Evolutionary conservation across 2,113 vertebrate species (phyloP).

Genomic region (Cyprinodon tularosa): DNA sequence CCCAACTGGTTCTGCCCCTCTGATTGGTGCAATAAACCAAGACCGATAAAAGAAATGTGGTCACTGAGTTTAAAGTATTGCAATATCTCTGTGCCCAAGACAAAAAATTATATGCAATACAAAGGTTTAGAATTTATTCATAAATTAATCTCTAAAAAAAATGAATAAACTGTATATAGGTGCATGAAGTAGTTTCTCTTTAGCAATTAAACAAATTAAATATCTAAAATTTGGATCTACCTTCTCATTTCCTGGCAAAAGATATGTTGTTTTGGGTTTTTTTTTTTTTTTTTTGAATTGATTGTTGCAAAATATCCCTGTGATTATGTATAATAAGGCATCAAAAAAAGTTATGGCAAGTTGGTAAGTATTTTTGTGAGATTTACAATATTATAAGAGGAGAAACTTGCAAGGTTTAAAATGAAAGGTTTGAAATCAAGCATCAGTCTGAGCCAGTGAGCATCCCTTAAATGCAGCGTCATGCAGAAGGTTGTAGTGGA

Average conservation of each 20-base stretch:
- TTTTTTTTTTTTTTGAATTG: too few relatives aligned
- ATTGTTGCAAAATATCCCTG: too few relatives aligned
- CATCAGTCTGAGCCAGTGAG: neutral
- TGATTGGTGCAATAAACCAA: slow-evolving; percentile 20
- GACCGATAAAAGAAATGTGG: slow-evolving; percentile 15
- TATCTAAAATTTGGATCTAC: too few relatives aligned
- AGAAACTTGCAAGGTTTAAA: neutral
- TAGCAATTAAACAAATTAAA: neutral
- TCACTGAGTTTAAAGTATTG: slow-evolving; percentile 38
- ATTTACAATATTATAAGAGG: neutral
- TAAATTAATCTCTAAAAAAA: neutral
- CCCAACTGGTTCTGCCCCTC: slow-evolving; percentile 29
- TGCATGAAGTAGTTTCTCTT: neutral
- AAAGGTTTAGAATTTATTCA: neutral
- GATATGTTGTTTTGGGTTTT: too few relatives aligned
- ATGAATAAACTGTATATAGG: neutral
- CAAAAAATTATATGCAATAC: neutral
- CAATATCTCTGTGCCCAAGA: slow-evolving; percentile 1
- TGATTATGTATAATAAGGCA: too few relatives aligned
- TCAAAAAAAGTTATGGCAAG: neutral
- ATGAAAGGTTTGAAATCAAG: neutral
- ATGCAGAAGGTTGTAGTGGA: neutral
- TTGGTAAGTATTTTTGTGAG: neutral
- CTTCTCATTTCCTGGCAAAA: too few relatives aligned
- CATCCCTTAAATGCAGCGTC: neutral